Evolutionary conservation across 2,113 vertebrate genomes (phyloP), one percentile per base, ranked within the genome.

Genomic region (Neolamprologus sp.): DNA sequence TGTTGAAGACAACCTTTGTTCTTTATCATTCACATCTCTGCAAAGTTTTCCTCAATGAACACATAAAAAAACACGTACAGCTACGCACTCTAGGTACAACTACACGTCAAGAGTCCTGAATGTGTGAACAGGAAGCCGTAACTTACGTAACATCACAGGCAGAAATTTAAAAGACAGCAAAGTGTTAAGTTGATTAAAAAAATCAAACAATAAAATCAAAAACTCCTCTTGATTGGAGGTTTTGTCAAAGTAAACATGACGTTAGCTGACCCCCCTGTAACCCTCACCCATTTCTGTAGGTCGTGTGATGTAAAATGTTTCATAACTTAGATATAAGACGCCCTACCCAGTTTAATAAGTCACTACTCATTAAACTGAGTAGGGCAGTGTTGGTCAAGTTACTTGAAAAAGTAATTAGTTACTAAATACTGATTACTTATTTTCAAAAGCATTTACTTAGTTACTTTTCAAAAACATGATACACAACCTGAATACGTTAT

Each of bases 261-360:
- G 9, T 21, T 53, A 53, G n/a, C n/a, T 53, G 51, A 53, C 5
- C 51, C 0, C 49, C 0, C 9, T 53, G 49, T 53, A n/a, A 53
- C 49, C 49, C 0, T 10, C 51, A 0, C 51, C n/a, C 51, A 53
- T 53, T 53, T 53, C 51, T 53, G 51, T 53, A 53, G 51, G 9
- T 53, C 0, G 51, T 53, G 19, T 53, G 51, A 53, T 53, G 51
- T 53, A 53, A 53, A 53, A 53, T 53, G 51, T 53, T 53, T 53
- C n/a, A 53, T 53, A 53, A 21, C 51, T 9, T 51, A 53, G n/a
- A 53, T 21, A 53, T 21, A 53, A 21, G 51, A 53, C 2, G 9
- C 51, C 19, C 3, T 21, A 53, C 51, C 0, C 51, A 53, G 51
- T 53, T 11, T 21, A 53, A 21, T 53, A 5, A 53, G 19, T 21